Evolutionary conservation across 2,113 vertebrate genomes (phyloP).

Genomic region (Prietella phreatophila): DNA sequence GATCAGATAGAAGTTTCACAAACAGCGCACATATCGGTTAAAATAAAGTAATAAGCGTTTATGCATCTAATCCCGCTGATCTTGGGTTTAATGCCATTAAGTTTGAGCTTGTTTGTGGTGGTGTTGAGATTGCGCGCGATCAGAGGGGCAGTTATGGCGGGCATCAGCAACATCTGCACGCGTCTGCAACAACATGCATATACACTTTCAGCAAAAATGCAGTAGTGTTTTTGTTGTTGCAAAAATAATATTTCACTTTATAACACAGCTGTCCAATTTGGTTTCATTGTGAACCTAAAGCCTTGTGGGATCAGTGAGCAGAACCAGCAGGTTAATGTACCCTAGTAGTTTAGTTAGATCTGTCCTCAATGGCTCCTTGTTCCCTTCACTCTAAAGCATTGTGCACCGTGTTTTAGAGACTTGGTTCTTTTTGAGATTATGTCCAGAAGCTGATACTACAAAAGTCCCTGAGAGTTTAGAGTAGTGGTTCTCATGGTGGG

Average conservation of each 20-base stretch:
- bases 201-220: background rate
- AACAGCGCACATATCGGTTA: background rate
- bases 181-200: background rate
- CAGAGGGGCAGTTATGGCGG: conserved; percentile 37
- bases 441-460: too few species aligned
- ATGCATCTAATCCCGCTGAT: too few species aligned
- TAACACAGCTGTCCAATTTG: too few species aligned
- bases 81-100: rapidly evolving
- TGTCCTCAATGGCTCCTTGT: background rate
- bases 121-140: conserved; percentile 30
- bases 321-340: too few species aligned
- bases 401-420: background rate
- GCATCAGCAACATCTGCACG: conserved; percentile 12
- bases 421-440: background rate
- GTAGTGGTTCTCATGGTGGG: background rate
- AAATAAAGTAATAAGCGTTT: background rate
- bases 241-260: background rate
- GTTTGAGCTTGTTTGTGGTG: rapidly evolving
- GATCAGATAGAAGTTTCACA: too few species aligned
- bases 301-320: too few species aligned
- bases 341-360: background rate
- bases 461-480: background rate
- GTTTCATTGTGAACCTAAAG: background rate
- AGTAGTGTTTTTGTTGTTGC: background rate
- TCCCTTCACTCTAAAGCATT: background rate